Evolutionary conservation across 2,113 vertebrate species (phyloP).

Genomic region (Sapayoa aenigma): DNA sequence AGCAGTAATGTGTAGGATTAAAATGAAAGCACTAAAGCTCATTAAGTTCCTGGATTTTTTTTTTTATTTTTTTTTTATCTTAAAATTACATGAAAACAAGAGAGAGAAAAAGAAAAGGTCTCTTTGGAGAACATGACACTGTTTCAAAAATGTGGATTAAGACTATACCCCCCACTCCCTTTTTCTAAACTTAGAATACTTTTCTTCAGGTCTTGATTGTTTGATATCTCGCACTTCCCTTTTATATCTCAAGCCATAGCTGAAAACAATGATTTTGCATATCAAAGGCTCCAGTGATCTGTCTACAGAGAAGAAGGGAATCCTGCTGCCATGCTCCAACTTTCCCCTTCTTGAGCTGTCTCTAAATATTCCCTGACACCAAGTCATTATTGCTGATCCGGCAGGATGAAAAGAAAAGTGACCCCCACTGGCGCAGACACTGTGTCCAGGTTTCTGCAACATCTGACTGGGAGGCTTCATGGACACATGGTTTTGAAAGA

Average conservation of each 20-base stretch:
- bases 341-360: conserved; percentile 53
- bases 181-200: conserved; percentile 60
- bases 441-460: conserved; percentile 63
- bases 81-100: conserved; percentile 73
- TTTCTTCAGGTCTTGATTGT: conserved; percentile 67
- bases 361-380: conserved; percentile 54
- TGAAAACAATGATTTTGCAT: conserved; percentile 71
- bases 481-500: conserved; percentile 66
- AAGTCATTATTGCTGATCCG: conserved; percentile 65
- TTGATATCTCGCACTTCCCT: conserved; percentile 70
- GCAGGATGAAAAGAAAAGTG: conserved; percentile 69
- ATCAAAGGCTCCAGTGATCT: conserved; percentile 72
- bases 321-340: conserved; percentile 51
- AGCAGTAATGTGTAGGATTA: conserved; percentile 63
- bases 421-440: conserved; percentile 57
- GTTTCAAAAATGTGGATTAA: conserved; percentile 76
- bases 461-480: conserved; percentile 53
- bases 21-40: conserved; percentile 73
- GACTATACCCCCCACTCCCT: conserved; percentile 25
- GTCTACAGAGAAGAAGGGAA: conserved; percentile 69
- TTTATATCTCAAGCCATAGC: conserved; percentile 61
- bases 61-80: conserved; percentile 62
- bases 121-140: conserved; percentile 65
- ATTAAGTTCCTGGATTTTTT: conserved; percentile 73
- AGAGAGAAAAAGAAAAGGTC: conserved; percentile 58